A percentile compares a stretch with the other conserved stretches of the same genome.
phyloP scores from a whole-genome alignment of 2,113 vertebrate genomes.

The Hemiscyllium ocellatum region DNA sequence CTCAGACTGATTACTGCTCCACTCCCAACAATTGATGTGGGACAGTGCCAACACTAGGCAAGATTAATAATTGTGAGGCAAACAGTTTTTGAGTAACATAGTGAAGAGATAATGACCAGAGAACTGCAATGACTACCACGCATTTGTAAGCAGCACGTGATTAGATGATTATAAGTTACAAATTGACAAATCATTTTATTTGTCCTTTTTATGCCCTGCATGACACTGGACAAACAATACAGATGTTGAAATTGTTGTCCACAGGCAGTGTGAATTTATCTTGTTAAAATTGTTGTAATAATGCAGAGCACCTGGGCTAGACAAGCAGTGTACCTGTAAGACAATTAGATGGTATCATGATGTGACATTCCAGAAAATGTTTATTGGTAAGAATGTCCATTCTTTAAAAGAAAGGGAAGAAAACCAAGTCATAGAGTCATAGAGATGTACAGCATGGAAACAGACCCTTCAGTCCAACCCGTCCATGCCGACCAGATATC shows the following conservation, averaged over 20 bases:
- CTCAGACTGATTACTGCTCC: not conserved
- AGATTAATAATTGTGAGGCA: not conserved
- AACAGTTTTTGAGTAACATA: not conserved
- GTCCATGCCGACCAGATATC: no score
- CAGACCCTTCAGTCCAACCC: no score
- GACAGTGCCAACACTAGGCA: not conserved
- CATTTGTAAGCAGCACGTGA: not conserved
- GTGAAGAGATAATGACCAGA: not conserved
- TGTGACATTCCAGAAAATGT: no score
- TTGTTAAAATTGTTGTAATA: not conserved
- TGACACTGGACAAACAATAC: not conserved
- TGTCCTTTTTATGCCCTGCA: not conserved
- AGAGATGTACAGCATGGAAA: no score
- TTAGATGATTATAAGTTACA: not conserved
- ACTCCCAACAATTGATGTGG: not conserved
- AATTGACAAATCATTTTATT: not conserved
- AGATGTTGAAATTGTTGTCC: not conserved
- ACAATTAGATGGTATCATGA: no score
- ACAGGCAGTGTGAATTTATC: not conserved
- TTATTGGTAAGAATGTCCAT: no score
- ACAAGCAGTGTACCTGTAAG: no score
- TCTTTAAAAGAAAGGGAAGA: no score
- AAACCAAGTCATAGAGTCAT: no score
- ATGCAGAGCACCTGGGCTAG: no score
- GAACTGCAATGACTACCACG: not conserved